Base-by-base conservation (phyloP, 2,113 vertebrate species). In the Pogona vitticeps region DNA sequence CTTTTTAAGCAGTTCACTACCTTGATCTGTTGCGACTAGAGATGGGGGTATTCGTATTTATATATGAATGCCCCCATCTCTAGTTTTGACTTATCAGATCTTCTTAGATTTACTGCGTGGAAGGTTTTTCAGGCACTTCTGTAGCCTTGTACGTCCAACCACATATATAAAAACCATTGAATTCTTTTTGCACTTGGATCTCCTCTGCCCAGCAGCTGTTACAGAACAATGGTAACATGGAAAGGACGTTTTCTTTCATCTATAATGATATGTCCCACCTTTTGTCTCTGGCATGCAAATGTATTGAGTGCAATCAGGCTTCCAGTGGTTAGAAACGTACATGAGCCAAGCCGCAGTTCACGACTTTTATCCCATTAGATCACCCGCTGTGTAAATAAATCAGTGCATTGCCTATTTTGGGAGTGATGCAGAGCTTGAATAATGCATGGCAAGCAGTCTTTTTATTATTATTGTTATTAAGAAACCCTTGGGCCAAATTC, bases 241-340 rank as follows among this genome's bases (percentile, higher is more conserved):
- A 85, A 79, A 80, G 18, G 31, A 77, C 42, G 58, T 36, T 23
- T 80, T n/a, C 33, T 15, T 93, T 84, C 92, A 96, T 89, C 76
- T 91, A 89, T 23, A 95, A 91, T 84, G 77, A 10, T 10, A 52
- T 10, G 10, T 77, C 92, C 81, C 86, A 91, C 88, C 88, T 94
- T 1, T n/a, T 89, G 88, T 75, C 93, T 91, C 91, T 73, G 76
- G 52, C 40, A 90, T 71, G 88, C 92, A 94, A 91, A 94, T 91
- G 80, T 80, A 82, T 87, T 93, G 92, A 94, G 94, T 91, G 91
- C 88, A 94, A 83, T 79, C 6, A 26, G 84, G 89, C 85, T 86
- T 91, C 77, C 89, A 91, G 82, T 20, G 26, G 90, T 92, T 76
- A 88, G 90, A 86, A 87, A 89, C 80, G 79, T 56, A 58, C 91